A percentile compares a stretch with the other conserved stretches of the same genome.
Evolutionary conservation across 2,888 invertebrate species (phyloP).

Genomic region (Plagodis dolabraria): DNA sequence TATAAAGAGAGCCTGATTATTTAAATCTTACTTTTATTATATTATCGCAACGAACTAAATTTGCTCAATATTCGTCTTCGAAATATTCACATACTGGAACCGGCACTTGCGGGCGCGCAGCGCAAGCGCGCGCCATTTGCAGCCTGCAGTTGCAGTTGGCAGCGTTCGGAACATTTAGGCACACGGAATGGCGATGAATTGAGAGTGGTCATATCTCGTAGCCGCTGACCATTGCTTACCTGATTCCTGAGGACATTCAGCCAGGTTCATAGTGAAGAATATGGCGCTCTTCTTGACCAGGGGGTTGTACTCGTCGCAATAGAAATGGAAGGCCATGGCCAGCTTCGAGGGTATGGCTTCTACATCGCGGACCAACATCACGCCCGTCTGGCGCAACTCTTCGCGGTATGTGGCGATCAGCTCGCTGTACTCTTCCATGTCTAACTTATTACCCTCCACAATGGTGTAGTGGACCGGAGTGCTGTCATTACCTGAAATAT

Average conservation of each 20-base stretch:
- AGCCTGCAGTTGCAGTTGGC: background rate
- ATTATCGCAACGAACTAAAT: too few species aligned
- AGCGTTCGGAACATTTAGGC: too few species aligned
- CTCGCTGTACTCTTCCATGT: constrained; percentile 62
- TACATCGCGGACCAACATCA: constrained; percentile 70
- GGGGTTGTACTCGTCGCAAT: constrained; percentile 79
- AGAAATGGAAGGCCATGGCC: constrained; percentile 81
- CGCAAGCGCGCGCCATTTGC: background rate
- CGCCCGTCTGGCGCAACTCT: constrained; percentile 62
- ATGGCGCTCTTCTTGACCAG: constrained; percentile 73
- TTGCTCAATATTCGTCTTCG: too few species aligned
- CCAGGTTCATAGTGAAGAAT: constrained; percentile 73
- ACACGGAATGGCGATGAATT: too few species aligned
- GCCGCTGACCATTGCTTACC: constrained; percentile 43
- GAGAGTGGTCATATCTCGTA: too few species aligned
- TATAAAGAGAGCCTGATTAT: too few species aligned
- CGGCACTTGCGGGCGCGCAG: too few species aligned
- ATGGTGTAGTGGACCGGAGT: constrained; percentile 53
- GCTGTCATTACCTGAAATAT: constrained; percentile 63
- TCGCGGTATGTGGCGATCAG: constrained; percentile 61
- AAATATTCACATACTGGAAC: too few species aligned
- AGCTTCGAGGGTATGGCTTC: constrained; percentile 66
- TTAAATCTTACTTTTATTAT: too few species aligned
- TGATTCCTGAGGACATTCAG: constrained; percentile 54
- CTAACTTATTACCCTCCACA: constrained; percentile 56